A percentile compares a stretch with the other conserved stretches of the same genome.
phyloP scores from a whole-genome alignment of 2,797 vertebrate species.

The Xiphophorus birchmanni region DNA sequence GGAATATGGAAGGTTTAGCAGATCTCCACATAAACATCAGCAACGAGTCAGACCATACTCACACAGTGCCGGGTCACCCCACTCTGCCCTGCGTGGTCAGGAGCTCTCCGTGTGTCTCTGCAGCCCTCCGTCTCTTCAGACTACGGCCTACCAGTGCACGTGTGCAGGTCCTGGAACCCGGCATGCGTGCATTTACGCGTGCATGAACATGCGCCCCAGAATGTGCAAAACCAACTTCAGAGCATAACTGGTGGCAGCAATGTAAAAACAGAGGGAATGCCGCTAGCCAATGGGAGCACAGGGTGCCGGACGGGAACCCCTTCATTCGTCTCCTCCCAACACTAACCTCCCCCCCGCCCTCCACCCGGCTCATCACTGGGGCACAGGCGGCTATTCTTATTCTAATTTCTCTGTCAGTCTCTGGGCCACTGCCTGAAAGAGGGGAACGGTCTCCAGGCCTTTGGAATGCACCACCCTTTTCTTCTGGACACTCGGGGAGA shows the following conservation, averaged over 20 bases:
- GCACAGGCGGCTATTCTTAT: slow-evolving; percentile 87
- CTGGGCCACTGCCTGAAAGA: slow-evolving; percentile 83
- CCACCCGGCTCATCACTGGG: slow-evolving; percentile 63
- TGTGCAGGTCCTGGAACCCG: slow-evolving; percentile 40
- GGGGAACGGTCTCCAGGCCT: slow-evolving; percentile 75
- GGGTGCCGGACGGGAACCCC: slow-evolving; percentile 25
- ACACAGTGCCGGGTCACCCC: slow-evolving; percentile 52
- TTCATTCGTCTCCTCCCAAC: background rate
- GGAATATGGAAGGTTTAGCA: background rate
- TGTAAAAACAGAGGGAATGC: slow-evolving; percentile 78
- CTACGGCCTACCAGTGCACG: slow-evolving; percentile 25
- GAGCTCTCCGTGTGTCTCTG: slow-evolving; percentile 34
- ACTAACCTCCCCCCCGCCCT: slow-evolving; percentile 26
- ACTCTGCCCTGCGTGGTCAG: slow-evolving; percentile 46
- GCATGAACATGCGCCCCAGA: slow-evolving; percentile 67
- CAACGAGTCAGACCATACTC: slow-evolving; percentile 52
- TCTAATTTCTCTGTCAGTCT: slow-evolving; percentile 90
- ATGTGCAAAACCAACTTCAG: slow-evolving; percentile 73
- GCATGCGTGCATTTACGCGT: slow-evolving; percentile 68
- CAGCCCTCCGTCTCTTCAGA: slow-evolving; percentile 18
- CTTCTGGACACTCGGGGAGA: slow-evolving; percentile 63
- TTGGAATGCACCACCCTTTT: slow-evolving; percentile 74
- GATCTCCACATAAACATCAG: background rate
- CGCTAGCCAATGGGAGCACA: slow-evolving; percentile 70
- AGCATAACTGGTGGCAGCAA: slow-evolving; percentile 68